Evolutionary conservation across 2,888 invertebrate genomes (phyloP).

Genomic region (Nomada lathburiana): DNA sequence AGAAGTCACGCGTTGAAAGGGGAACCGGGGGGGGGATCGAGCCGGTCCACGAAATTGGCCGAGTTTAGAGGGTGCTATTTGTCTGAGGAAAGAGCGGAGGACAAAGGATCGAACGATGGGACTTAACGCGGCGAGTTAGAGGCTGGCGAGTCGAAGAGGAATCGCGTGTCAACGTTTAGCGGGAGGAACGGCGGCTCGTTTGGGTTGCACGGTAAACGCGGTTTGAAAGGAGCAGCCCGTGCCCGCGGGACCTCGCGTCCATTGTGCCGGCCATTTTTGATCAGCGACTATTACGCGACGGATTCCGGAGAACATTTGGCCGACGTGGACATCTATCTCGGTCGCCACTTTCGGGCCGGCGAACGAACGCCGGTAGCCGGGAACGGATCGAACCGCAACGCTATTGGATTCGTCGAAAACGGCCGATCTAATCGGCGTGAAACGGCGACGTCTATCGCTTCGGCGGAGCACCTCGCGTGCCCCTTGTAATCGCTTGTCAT

Average conservation of each 20-base stretch:
- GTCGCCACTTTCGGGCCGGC: not conserved
- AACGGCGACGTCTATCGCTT: constrained; percentile 8
- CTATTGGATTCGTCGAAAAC: constrained; percentile 37
- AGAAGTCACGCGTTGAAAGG: constrained; percentile 30
- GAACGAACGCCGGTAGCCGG: constrained; percentile 20
- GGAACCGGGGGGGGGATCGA: not conserved
- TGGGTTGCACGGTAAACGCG: constrained; percentile 1
- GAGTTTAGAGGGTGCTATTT: constrained; percentile 30
- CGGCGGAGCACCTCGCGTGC: constrained; percentile 56
- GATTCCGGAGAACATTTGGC: constrained; percentile 54
- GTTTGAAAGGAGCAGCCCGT: constrained; percentile 19
- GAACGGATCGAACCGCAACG: constrained; percentile 50
- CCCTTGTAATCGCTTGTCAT: constrained; percentile 65
- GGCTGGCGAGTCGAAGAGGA: constrained; percentile 16
- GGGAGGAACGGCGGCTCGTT: constrained; percentile 32
- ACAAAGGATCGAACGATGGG: constrained; percentile 34
- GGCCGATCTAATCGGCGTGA: constrained; percentile 22
- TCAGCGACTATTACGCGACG: constrained; percentile 47
- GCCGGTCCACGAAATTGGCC: constrained; percentile 35
- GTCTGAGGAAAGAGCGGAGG: constrained; percentile 8
- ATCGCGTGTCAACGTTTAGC: constrained; percentile 60
- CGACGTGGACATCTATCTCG: constrained; percentile 35
- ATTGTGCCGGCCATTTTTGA: constrained; percentile 63
- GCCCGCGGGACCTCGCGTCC: constrained; percentile 53
- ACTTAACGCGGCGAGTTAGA: constrained; percentile 3